A percentile compares a stretch with the other conserved stretches of the same genome.
Conservation (phyloP, 2,113 vertebrate genomes). For the Athene noctua region DNA sequence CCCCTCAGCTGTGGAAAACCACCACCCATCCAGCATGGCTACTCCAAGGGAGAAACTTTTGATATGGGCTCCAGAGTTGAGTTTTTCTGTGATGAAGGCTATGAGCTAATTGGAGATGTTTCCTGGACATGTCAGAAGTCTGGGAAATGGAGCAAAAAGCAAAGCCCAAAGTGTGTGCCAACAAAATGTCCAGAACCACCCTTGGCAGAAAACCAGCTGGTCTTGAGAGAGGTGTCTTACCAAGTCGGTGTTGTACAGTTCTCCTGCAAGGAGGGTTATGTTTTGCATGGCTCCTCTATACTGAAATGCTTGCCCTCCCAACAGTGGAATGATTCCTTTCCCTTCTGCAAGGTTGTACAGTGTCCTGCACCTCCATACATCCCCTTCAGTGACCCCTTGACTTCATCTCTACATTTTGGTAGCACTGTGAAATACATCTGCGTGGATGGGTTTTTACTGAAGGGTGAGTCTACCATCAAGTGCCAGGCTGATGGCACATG, state of each 20-base stretch:
- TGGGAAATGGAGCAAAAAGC: constrained; percentile 86
- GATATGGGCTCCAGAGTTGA: constrained; percentile 87
- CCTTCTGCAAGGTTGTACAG: constrained; percentile 85
- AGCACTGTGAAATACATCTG: constrained; percentile 85
- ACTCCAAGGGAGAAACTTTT: constrained; percentile 81
- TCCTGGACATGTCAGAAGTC: constrained; percentile 91
- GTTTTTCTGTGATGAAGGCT: constrained; percentile 91
- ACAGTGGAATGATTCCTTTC: constrained; percentile 94
- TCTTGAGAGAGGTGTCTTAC: constrained; percentile 80
- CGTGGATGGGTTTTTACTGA: constrained; percentile 89
- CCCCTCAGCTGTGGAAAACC: constrained; percentile 89
- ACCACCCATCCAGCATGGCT: constrained; percentile 81
- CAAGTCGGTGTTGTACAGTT: constrained; percentile 84
- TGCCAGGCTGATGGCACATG: constrained; percentile 86
- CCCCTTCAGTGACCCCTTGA: constrained; percentile 80
- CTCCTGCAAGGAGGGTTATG: constrained; percentile 89
- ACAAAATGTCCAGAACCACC: constrained; percentile 91
- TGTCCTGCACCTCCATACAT: constrained; percentile 86
- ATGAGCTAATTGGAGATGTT: constrained; percentile 84
- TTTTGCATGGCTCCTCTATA: constrained; percentile 81
- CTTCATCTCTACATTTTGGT: constrained; percentile 77
- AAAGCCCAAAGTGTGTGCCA: constrained; percentile 83
- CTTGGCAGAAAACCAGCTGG: constrained; percentile 87
- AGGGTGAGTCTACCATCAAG: constrained; percentile 71
- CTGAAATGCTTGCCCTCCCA: constrained; percentile 86